Conservation (phyloP, 2,113 vertebrate species). For the Pygoscelis adeliae region DNA sequence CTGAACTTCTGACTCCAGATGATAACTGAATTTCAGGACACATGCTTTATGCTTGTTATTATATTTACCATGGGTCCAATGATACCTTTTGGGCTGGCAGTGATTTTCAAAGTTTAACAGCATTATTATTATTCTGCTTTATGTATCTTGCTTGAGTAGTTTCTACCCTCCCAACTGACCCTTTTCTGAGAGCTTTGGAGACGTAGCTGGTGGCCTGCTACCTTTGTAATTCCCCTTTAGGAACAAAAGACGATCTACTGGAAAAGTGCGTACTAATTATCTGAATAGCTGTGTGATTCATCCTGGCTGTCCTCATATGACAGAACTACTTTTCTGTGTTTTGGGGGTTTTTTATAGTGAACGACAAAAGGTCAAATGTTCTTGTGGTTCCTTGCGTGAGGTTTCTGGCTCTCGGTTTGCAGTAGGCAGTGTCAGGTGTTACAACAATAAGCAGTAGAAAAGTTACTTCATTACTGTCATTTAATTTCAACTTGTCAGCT, state of each 20-base stretch:
- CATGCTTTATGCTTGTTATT: background rate
- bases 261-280: background rate
- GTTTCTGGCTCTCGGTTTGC: background rate
- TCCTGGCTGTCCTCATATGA: background rate
- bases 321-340: background rate
- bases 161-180: background rate
- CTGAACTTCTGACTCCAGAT: background rate
- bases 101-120: background rate
- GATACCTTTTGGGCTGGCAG: background rate
- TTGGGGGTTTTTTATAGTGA: background rate
- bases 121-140: background rate
- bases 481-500: background rate
- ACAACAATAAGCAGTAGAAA: background rate
- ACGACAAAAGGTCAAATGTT: background rate
- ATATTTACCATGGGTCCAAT: background rate
- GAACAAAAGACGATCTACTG: background rate
- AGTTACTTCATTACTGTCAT: background rate
- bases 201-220: background rate
- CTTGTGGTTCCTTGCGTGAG: background rate
- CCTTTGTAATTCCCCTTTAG: background rate
- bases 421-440: background rate
- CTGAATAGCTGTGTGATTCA: background rate
- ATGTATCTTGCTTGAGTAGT: background rate
- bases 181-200: background rate
- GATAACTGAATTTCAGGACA: background rate